These are phyloP conservation scores for Halictus ligatus DNA, from an alignment of 2,888 invertebrate species.

Conservation along the genomic window DNA sequence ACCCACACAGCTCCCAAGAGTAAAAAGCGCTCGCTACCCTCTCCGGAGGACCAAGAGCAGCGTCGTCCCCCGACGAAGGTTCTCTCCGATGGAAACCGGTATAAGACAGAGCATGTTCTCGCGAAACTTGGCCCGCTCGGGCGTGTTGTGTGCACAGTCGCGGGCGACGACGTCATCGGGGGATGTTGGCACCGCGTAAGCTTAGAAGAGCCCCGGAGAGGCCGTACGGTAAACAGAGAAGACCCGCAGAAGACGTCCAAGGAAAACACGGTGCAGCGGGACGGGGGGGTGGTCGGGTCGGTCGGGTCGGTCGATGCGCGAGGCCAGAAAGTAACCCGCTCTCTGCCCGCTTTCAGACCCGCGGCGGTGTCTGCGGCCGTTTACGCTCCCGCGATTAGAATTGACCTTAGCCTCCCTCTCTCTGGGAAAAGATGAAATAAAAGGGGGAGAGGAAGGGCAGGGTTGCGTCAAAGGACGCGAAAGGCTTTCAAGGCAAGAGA, in stretches of 20 bases:
- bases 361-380: slow-evolving; percentile 15
- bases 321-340: slow-evolving; percentile 21
- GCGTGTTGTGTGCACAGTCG: not conserved
- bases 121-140: not conserved
- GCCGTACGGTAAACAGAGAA: slow-evolving; percentile 80
- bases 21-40: not conserved
- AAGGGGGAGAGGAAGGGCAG: not conserved
- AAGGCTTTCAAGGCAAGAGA: not conserved
- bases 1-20: not conserved
- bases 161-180: not conserved
- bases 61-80: not conserved
- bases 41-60: not conserved
- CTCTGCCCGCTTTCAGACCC: slow-evolving; percentile 14
- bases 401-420: slow-evolving; percentile 18
- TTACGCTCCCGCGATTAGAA: slow-evolving; percentile 48
- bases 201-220: slow-evolving; percentile 67
- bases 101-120: not conserved
- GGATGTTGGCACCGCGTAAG: slow-evolving; percentile 53
- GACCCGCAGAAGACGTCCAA: slow-evolving; percentile 76
- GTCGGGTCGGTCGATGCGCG: slow-evolving; percentile 6
- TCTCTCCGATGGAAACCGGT: not conserved
- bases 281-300: not conserved
- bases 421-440: too few species aligned
- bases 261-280: slow-evolving; percentile 29
- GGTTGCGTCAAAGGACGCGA: slow-evolving; percentile 26